These are phyloP conservation scores for Protophormia terraenovae DNA, from an alignment of 2,888 invertebrate species.

Conservation along the genomic window DNA sequence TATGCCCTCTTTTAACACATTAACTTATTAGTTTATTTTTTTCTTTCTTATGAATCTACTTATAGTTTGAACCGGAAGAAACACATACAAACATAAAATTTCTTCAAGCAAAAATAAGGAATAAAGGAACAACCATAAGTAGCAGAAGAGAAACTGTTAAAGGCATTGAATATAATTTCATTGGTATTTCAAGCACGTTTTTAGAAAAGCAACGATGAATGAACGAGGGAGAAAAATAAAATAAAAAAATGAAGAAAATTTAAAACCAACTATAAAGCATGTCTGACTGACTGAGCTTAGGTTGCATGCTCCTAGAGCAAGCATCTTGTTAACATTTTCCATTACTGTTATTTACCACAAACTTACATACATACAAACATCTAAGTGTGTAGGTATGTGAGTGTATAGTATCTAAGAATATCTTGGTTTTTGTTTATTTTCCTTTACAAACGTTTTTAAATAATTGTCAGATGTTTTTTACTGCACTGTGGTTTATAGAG, in stretches of 20 bases:
- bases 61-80: neutral
- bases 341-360: neutral
- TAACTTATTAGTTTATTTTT: neutral
- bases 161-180: conserved; percentile 17
- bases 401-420: no score
- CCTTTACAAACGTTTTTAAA: neutral
- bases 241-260: neutral
- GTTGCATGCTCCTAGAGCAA: conserved; percentile 17
- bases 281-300: conserved; percentile 21
- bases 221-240: neutral
- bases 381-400: neutral
- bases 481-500: neutral
- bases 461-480: neutral
- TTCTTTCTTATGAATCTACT: neutral
- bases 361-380: neutral
- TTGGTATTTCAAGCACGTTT: conserved; percentile 61
- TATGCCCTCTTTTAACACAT: conserved; percentile 9
- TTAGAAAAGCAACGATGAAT: neutral
- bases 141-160: neutral
- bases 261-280: conserved; percentile 30
- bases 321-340: conserved; percentile 59
- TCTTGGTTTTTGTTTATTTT: conserved; percentile 11
- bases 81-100: neutral
- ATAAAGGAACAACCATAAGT: neutral
- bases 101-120: neutral